phyloP scores from a whole-genome alignment of 2,113 vertebrate genomes.

The Megaptera novaeangliae region DNA sequence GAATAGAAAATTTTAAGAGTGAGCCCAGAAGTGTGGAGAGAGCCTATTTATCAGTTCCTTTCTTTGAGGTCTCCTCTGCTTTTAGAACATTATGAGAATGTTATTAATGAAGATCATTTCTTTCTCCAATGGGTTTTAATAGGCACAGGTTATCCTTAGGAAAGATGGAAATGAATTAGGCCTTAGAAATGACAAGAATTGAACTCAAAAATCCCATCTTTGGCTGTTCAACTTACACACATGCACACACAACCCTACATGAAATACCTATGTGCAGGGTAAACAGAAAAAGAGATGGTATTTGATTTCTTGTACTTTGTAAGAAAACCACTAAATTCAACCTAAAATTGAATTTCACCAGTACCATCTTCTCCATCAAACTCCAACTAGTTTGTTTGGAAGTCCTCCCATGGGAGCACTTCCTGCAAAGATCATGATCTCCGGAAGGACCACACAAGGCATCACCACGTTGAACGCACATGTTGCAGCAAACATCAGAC shows the following conservation, averaged over 20 bases:
- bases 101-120: not conserved
- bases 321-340: not conserved
- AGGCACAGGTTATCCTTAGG: not conserved
- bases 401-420: not conserved
- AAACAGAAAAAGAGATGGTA: not conserved
- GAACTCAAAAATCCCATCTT: not conserved
- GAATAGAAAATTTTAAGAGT: not conserved
- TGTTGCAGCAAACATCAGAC: fast-evolving
- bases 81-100: not conserved
- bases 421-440: too few relatives aligned
- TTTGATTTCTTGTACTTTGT: not conserved
- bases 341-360: not conserved
- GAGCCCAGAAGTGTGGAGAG: too few relatives aligned
- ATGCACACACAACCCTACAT: not conserved
- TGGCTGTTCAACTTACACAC: not conserved
- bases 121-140: not conserved
- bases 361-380: not conserved
- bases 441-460: fast-evolving
- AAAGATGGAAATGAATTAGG: not conserved
- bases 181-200: not conserved
- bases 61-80: not conserved
- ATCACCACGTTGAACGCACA: fast-evolving
- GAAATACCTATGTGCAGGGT: too few relatives aligned
- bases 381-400: not conserved
- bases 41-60: too few relatives aligned